Evolutionary conservation across 2,797 vertebrate species (phyloP), one percentile per base, ranked within the genome.

Genomic region (Sandelia bainsii): DNA sequence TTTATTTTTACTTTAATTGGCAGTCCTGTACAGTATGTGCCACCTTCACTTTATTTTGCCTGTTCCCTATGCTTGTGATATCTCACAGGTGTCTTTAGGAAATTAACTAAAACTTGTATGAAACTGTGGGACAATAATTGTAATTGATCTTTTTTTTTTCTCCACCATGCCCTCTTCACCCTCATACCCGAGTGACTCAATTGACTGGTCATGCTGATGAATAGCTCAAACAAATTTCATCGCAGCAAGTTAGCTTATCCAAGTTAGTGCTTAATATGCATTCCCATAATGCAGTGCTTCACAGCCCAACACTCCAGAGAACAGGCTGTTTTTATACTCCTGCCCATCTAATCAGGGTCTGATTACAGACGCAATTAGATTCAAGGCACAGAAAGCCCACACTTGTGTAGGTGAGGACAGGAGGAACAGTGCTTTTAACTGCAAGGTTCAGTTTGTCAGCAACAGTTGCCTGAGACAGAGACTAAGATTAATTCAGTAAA

Each of bases 341-440:
- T 17, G 19, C 10, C 40, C 53, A 8, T 71, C 23, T 59, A 57
- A 61, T 63, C 48, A 63, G 34, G 39, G 17, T 40, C 19, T 58
- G 22, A 80, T 57, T 48, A 22, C 6, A 46, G 0, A 25, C 17
- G 6, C 50, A 27, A 42, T 68, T 20, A 39, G 12, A 68, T 20
- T 7, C 11, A 4, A 56, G 44, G 11, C 17, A 60, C 32, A 45
- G 44, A 19, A 63, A 64, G 46, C 5, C 52, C 20, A 4, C 25
- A 12, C 9, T 10, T 9, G 8, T 13, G 9, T 45, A 27, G 27
- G n/a, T 10, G 13, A 49, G 12, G 17, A 39, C 37, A 39, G 37
- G 37, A 52, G n/a, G 4, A 44, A 6, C 13, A 8, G 42, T 29
- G 25, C 22, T 48, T 14, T 3, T 9, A 3, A 27, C 32, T 32